Evolutionary conservation across 2,113 vertebrate genomes (phyloP).

Genomic region (Pantherophis guttatus): DNA sequence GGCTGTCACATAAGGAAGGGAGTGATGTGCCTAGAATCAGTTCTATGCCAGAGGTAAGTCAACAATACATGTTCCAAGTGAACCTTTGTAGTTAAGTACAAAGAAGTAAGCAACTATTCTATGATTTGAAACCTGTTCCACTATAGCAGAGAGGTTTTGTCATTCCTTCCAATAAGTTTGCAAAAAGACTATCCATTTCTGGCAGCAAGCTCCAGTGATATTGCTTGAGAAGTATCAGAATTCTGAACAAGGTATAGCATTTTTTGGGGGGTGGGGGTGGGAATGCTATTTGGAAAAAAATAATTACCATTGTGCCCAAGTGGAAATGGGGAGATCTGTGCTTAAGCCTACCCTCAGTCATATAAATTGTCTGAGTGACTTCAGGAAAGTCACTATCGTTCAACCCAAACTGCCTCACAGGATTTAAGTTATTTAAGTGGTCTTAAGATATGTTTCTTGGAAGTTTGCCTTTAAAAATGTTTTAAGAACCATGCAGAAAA

Average conservation of each 20-base stretch:
- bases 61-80: background rate
- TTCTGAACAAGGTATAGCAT: background rate
- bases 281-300: background rate
- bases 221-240: background rate
- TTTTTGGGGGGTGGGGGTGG: background rate
- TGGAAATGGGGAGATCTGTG: background rate
- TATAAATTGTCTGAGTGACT: background rate
- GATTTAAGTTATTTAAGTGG: background rate
- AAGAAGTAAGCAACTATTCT: background rate
- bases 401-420: background rate
- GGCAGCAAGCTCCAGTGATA: background rate
- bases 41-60: background rate
- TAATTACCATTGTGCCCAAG: background rate
- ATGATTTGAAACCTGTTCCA: background rate
- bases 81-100: background rate
- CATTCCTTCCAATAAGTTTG: background rate
- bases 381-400: background rate
- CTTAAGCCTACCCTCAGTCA: background rate
- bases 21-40: background rate
- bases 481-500: background rate
- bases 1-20: background rate
- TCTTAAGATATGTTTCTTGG: background rate
- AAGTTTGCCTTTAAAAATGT: background rate
- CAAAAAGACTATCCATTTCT: background rate
- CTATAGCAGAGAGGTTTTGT: background rate